Evolutionary conservation across 1,140 invertebrate species (phyloP), one percentile per base, ranked within the genome.

Genomic region (Monochamus saltuarius): DNA sequence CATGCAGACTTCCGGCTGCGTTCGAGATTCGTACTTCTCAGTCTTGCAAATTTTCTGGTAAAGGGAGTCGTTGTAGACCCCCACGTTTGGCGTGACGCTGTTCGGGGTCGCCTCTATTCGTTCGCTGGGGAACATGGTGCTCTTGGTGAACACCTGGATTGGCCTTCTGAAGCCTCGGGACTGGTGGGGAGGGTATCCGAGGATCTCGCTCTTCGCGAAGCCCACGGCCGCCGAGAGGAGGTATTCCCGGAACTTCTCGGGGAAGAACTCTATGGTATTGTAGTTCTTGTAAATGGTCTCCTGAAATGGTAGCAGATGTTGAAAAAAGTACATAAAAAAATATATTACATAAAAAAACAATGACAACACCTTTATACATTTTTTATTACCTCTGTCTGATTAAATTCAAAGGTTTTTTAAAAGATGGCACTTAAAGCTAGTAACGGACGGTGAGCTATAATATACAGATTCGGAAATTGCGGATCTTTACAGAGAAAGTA

Each of bases 91-190:
- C 22, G 63, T 62, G n/a, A 58, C 55, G 59, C 64, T 71, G 29
- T 62, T 67, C 10, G 72, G 69, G 10, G 73, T 71, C 0, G 66
- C 67, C 61, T 74, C 74, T 4, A 70, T 56, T 42, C 75, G 55
- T 59, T 76, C 75, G 66, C 78, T 80, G 35, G 82, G 80, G 52
- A 81, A 82, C 73, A 83, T 80, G 43, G 83, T 82, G 39, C 85
- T 83, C 77, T 94, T 94, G 11, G 86, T 89, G 72, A 89, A 96
- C 13, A 96, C 78, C 67, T 92, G 89, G 46, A 96, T 89, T 0
- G 93, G 92, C 53, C 94, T 79, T 61, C 91, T 87, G 73, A 97
- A 97, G 7, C 94, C 95, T 81, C 93, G 94, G 39, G 88, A 87
- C 52, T 87, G 85, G 76, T 97, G 91, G 35, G 87, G 81, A 7